These are phyloP conservation scores for Uloborus plumipes DNA, from an alignment of 2,888 invertebrate genomes.

Conservation along the genomic window DNA sequence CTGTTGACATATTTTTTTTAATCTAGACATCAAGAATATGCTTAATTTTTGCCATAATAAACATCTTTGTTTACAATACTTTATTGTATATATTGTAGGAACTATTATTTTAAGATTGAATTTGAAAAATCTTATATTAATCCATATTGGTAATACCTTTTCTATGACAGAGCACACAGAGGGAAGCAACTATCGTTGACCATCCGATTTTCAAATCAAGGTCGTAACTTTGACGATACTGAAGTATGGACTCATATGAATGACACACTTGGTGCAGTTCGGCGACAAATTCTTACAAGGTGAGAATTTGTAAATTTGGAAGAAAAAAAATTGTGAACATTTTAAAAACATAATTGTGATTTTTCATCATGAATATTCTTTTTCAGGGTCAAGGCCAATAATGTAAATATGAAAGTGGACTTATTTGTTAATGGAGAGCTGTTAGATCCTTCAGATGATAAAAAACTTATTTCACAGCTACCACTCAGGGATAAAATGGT, in stretches of 20 bases:
- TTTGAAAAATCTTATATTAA: too few relatives aligned
- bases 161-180: constrained; percentile 80
- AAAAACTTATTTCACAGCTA: constrained; percentile 87
- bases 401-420: constrained; percentile 85
- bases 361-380: not conserved
- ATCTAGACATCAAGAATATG: too few relatives aligned
- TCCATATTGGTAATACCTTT: not conserved
- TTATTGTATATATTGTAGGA: not conserved
- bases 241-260: constrained; percentile 94
- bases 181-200: constrained; percentile 90
- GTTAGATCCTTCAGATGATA: constrained; percentile 87
- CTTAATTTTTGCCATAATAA: too few relatives aligned
- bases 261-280: constrained; percentile 89
- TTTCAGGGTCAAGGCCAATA: constrained; percentile 75
- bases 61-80: too few relatives aligned
- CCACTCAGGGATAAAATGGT: constrained; percentile 91
- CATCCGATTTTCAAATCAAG: constrained; percentile 88
- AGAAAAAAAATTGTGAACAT: not conserved
- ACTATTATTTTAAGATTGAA: too few relatives aligned
- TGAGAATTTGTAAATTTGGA: not conserved
- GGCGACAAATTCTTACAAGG: constrained; percentile 75
- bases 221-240: constrained; percentile 83
- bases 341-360: not conserved
- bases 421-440: constrained; percentile 90
- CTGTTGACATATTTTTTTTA: too few relatives aligned